Conservation (phyloP, 2,113 vertebrate genomes). For the Neofelis nebulosa region DNA sequence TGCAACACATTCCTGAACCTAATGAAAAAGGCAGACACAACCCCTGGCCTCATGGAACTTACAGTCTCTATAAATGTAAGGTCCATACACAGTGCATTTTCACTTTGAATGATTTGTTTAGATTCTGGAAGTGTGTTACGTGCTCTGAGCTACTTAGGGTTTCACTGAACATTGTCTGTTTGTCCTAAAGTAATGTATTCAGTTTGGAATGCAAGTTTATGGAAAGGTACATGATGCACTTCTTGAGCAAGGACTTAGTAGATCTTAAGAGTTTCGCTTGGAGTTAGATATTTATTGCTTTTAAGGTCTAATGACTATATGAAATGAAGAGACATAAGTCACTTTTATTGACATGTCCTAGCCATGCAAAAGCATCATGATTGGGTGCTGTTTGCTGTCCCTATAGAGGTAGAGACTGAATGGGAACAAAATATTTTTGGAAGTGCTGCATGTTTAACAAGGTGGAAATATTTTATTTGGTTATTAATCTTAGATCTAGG, state of each 20-base stretch:
- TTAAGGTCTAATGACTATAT: background rate
- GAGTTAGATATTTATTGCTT: background rate
- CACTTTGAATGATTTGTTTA: background rate
- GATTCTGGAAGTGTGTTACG: background rate
- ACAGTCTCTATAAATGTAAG: background rate
- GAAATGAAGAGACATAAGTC: constrained; percentile 40
- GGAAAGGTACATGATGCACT: background rate
- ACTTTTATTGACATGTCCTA: background rate
- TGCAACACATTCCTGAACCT: background rate
- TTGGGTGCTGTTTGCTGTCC: constrained; percentile 23
- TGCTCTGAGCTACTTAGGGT: background rate
- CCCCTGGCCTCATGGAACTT: background rate
- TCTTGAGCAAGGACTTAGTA: background rate
- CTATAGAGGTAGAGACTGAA: background rate
- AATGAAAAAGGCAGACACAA: background rate
- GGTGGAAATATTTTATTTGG: constrained; percentile 22
- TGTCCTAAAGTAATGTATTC: background rate
- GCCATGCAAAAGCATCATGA: background rate
- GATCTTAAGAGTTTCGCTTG: background rate
- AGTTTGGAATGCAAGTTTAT: background rate
- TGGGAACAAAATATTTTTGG: constrained; percentile 6
- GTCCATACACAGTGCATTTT: background rate
- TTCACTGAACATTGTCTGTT: background rate
- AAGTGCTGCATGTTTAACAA: constrained; percentile 7
- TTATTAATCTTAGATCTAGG: background rate